Conservation (phyloP, 2,797 vertebrate species). For the Fratercula arctica region DNA sequence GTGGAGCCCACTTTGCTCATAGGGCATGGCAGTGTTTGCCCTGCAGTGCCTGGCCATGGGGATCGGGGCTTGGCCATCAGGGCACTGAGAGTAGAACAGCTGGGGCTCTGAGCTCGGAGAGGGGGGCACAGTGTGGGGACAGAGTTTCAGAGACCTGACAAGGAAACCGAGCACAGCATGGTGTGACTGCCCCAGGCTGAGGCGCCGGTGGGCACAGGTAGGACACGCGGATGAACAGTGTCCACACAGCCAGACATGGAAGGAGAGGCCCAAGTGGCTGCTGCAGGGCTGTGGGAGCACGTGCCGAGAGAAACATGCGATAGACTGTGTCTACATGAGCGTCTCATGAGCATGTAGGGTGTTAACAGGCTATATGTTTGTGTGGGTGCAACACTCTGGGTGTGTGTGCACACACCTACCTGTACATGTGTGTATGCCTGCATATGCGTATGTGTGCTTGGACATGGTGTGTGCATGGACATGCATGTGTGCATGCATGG, state of each 20-base stretch:
- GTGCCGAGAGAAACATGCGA: not conserved
- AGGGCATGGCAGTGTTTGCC: not conserved
- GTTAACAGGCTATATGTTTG: not conserved
- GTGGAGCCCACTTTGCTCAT: not conserved
- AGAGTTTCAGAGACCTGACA: not conserved
- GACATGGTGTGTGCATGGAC: not conserved
- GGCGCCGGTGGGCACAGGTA: not conserved
- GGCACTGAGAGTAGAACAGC: not conserved
- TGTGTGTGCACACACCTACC: not conserved
- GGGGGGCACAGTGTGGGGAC: not conserved
- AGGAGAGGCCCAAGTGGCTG: not conserved
- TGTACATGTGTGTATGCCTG: not conserved
- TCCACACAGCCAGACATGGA: accelerated
- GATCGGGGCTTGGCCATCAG: too few relatives aligned
- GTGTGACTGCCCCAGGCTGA: not conserved
- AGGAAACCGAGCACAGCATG: not conserved
- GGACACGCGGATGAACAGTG: accelerated
- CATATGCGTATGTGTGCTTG: too few relatives aligned
- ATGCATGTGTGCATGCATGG: not conserved
- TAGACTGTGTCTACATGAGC: not conserved
- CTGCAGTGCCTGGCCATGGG: too few relatives aligned
- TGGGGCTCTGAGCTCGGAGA: not conserved
- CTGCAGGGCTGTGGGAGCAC: not conserved
- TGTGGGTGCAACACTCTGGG: not conserved
- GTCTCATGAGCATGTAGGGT: too few relatives aligned